phyloP scores from a whole-genome alignment of 1,140 invertebrate species.

The Eulimnadia texana region DNA sequence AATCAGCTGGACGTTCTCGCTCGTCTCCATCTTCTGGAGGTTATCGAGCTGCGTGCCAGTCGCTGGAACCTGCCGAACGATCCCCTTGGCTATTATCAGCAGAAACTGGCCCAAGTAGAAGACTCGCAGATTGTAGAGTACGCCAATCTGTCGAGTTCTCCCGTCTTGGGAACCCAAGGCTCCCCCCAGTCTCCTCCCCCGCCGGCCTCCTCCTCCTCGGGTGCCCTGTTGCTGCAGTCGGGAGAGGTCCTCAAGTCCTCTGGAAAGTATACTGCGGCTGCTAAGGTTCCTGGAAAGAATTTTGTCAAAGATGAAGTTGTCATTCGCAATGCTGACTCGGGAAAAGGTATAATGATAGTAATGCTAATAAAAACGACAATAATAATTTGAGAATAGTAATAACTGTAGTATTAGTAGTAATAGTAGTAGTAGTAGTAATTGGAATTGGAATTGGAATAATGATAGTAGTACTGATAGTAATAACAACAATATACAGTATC shows the following conservation, averaged over 20 bases:
- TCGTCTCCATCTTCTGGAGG: constrained; percentile 65
- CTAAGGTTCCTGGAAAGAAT: constrained; percentile 75
- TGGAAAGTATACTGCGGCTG: constrained; percentile 73
- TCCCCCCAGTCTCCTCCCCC: constrained; percentile 7
- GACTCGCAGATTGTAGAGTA: constrained; percentile 11
- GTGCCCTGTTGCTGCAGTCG: constrained; percentile 44
- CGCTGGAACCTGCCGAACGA: constrained; percentile 60
- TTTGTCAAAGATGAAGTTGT: constrained; percentile 87
- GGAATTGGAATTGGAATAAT: too few relatives aligned
- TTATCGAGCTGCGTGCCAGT: constrained; percentile 73
- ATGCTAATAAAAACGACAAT: too few relatives aligned
- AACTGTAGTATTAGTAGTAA: too few relatives aligned
- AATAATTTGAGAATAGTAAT: too few relatives aligned
- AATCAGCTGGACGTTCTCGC: constrained; percentile 62
- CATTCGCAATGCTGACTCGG: constrained; percentile 82
- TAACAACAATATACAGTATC: too few relatives aligned
- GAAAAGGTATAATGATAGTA: constrained; percentile 90
- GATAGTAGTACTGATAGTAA: too few relatives aligned
- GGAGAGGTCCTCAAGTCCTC: constrained; percentile 74
- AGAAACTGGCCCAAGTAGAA: constrained; percentile 52
- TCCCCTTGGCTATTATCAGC: constrained; percentile 65
- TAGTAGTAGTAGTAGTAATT: too few relatives aligned
- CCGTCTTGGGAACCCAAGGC: neutral
- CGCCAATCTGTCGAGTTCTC: neutral
- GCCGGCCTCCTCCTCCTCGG: constrained; percentile 3